phyloP scores from a whole-genome alignment of 2,797 vertebrate species.

The Novumbra hubbsi region DNA sequence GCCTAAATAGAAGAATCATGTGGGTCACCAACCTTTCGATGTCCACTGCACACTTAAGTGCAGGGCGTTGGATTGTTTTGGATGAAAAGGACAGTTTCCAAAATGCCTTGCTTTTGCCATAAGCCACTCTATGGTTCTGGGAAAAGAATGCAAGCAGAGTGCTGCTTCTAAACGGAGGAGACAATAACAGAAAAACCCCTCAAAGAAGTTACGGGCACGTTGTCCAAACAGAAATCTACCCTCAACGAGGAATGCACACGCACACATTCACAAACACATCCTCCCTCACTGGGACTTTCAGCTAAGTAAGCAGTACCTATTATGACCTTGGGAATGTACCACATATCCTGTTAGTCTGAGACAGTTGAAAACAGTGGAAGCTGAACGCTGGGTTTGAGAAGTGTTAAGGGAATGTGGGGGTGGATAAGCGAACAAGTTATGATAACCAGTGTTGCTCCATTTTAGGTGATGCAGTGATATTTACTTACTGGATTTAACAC shows the following conservation, averaged over 20 bases:
- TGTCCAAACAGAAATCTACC: conserved; percentile 25
- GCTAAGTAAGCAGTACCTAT: conserved; percentile 54
- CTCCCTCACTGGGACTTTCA: conserved; percentile 40
- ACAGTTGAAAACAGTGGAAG: conserved; percentile 7
- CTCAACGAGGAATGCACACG: not conserved
- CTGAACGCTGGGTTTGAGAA: not conserved
- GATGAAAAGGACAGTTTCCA: conserved; percentile 23
- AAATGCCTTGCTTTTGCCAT: conserved; percentile 13
- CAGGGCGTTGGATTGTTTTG: conserved; percentile 25
- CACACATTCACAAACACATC: conserved; percentile 27
- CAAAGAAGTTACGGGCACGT: conserved; percentile 12
- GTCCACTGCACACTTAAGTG: conserved; percentile 15
- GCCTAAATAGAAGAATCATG: conserved; percentile 14
- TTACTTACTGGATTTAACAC: not conserved
- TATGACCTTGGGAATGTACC: conserved; percentile 41
- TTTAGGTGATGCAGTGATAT: not conserved
- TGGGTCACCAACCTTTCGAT: not conserved
- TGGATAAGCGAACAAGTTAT: not conserved
- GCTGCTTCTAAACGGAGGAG: not conserved
- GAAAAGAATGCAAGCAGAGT: conserved; percentile 10
- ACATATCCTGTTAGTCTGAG: conserved; percentile 38
- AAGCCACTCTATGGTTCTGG: conserved; percentile 25
- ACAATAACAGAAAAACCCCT: not conserved
- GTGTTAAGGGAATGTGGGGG: not conserved
- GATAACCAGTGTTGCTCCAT: not conserved